A percentile compares a stretch with the other conserved stretches of the same genome.
Evolutionary conservation across 2,888 invertebrate species (phyloP).

Genomic region (Tachystola acroxantha): DNA sequence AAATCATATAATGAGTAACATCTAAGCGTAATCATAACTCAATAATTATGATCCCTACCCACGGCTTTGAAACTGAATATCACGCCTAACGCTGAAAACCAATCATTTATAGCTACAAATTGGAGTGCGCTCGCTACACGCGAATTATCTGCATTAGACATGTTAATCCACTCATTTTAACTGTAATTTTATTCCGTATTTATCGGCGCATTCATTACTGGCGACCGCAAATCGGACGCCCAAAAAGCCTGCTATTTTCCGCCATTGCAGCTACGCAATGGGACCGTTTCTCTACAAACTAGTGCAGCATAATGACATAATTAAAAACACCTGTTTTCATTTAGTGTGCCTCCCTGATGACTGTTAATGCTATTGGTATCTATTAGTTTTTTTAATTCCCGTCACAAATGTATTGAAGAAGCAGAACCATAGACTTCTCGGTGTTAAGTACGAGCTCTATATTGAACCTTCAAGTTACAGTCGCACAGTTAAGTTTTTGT

Average conservation of each 20-base stretch:
- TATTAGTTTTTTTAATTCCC: no score
- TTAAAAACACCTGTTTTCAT: constrained; percentile 4
- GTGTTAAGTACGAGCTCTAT: no score
- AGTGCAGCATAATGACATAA: constrained; percentile 5
- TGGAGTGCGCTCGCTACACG: constrained; percentile 60
- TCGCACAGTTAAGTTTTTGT: no score
- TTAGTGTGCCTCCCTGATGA: no score
- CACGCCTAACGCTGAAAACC: constrained; percentile 38
- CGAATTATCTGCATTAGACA: constrained; percentile 78
- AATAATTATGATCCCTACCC: no score
- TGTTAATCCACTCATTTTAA: constrained; percentile 79
- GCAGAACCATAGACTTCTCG: no score
- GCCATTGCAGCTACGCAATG: constrained; percentile 29
- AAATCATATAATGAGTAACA: no score
- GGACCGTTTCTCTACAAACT: constrained; percentile 2
- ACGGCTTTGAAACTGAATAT: constrained; percentile 17
- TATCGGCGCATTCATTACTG: constrained; percentile 78
- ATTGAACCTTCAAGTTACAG: no score
- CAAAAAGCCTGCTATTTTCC: constrained; percentile 75
- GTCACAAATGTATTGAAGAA: no score
- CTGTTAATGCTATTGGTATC: no score
- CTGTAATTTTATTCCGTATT: constrained; percentile 79
- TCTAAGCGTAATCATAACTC: no score
- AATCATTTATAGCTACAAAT: constrained; percentile 60
- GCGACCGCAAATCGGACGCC: constrained; percentile 72